A percentile compares a stretch with the other conserved stretches of the same genome.
Evolutionary conservation across 2,797 vertebrate genomes (phyloP).

Genomic region (Leptatherina wallacei): DNA sequence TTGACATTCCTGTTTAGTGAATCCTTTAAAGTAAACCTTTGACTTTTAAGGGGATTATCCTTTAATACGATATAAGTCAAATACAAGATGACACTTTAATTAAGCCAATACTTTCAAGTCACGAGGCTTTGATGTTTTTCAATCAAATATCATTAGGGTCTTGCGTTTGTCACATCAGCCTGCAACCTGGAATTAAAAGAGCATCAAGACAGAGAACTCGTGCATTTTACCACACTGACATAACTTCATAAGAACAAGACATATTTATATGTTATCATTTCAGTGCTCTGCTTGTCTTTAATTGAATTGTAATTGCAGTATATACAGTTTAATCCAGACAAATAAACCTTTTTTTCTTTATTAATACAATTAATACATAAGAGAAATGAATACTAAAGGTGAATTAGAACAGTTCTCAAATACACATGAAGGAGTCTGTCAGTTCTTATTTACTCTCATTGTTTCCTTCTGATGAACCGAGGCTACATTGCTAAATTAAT

Average conservation of each 20-base stretch:
- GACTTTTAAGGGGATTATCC: slow-evolving; percentile 66
- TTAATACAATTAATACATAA: background rate
- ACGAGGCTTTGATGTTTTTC: slow-evolving; percentile 52
- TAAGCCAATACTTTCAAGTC: slow-evolving; percentile 62
- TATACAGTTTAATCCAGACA: background rate
- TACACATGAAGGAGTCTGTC: slow-evolving; percentile 1
- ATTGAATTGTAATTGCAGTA: background rate
- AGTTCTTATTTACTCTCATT: slow-evolving; percentile 33
- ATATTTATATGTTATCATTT: background rate
- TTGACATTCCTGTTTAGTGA: slow-evolving; percentile 29
- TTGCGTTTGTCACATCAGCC: slow-evolving; percentile 40
- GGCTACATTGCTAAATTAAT: slow-evolving; percentile 63
- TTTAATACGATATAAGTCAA: slow-evolving; percentile 69
- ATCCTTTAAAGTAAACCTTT: slow-evolving; percentile 62
- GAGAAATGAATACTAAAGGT: background rate
- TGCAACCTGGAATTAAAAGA: slow-evolving; percentile 29
- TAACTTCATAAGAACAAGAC: background rate
- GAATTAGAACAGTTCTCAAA: background rate
- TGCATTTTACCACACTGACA: background rate
- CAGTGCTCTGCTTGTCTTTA: background rate
- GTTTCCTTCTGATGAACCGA: slow-evolving; percentile 43
- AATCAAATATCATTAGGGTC: slow-evolving; percentile 62
- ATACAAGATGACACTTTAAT: slow-evolving; percentile 64
- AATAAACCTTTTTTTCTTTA: background rate
- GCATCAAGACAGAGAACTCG: background rate